phyloP scores from a whole-genome alignment of 92 coral and sea anemone species.

The Plumapathes pennacea region DNA sequence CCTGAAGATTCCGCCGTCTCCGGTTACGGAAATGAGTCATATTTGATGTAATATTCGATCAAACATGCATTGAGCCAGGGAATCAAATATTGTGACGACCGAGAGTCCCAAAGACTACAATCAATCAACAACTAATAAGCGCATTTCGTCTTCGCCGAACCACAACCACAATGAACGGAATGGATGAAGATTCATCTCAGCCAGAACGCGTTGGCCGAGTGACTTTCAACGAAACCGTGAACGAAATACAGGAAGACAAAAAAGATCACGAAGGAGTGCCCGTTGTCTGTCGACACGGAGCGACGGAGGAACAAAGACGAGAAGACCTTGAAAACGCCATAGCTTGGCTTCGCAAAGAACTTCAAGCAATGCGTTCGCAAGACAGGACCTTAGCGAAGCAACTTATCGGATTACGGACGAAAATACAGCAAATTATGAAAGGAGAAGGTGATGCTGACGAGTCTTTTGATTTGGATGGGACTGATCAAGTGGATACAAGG shows the following conservation, averaged over 20 bases:
- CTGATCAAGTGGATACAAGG: too few species aligned
- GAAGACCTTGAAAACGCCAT: constrained; percentile 64
- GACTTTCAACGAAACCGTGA: constrained; percentile 13
- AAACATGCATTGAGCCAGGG: too few species aligned
- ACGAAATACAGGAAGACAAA: constrained; percentile 7
- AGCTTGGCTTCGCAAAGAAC: constrained; percentile 63
- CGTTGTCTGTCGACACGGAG: constrained; percentile 53
- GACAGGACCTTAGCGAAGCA: constrained; percentile 73
- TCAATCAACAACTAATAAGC: neutral
- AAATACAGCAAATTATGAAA: constrained; percentile 66
- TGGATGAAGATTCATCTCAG: constrained; percentile 9
- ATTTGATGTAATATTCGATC: too few species aligned
- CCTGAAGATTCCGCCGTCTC: too few species aligned
- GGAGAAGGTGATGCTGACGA: constrained; percentile 50
- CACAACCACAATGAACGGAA: constrained; percentile 10
- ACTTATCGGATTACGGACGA: constrained; percentile 64
- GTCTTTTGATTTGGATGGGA: constrained; percentile 22
- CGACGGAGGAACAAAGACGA: constrained; percentile 58
- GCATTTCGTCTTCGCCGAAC: neutral
- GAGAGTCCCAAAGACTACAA: neutral
- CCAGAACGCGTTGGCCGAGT: constrained; percentile 21
- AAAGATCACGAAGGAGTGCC: constrained; percentile 22
- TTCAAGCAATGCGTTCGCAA: constrained; percentile 66
- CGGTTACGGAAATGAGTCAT: too few species aligned
- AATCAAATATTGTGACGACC: too few species aligned